Evolutionary conservation across 2,113 vertebrate genomes (phyloP).

Genomic region (Brachyistius frenatus): DNA sequence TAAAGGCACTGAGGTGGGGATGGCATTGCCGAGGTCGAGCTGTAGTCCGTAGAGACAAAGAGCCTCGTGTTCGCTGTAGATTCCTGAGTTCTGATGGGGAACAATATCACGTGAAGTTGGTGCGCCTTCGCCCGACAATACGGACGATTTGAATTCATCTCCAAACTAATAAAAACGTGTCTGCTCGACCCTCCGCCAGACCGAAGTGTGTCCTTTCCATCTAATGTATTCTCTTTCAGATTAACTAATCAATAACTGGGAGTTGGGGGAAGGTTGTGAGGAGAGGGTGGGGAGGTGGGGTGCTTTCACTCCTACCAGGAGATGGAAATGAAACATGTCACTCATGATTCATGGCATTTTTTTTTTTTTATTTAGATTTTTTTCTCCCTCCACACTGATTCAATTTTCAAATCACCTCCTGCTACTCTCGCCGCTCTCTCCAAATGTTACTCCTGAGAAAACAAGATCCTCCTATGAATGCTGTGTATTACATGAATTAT

Average conservation of each 20-base stretch:
- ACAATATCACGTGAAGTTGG: no score
- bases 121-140: no score
- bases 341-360: constrained; percentile 53
- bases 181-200: not conserved
- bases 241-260: constrained; percentile 41
- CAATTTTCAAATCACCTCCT: constrained; percentile 21
- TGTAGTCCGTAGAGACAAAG: not conserved
- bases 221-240: constrained; percentile 43
- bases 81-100: no score
- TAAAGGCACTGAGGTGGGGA: constrained; percentile 21
- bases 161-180: no score
- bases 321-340: constrained; percentile 20
- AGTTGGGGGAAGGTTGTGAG: not conserved
- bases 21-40: not conserved
- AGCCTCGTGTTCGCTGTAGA: not conserved
- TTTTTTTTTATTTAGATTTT: not conserved
- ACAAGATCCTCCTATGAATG: constrained; percentile 18
- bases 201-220: constrained; percentile 3
- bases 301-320: constrained; percentile 4
- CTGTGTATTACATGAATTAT: constrained; percentile 24
- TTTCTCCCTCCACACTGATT: not conserved
- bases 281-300: not conserved
- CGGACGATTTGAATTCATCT: no score
- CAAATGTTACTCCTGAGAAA: constrained; percentile 11
- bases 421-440: not conserved